phyloP scores from a whole-genome alignment of 30 jellyfish, hydroid and myxozoan species.

The Pelagia noctiluca region DNA sequence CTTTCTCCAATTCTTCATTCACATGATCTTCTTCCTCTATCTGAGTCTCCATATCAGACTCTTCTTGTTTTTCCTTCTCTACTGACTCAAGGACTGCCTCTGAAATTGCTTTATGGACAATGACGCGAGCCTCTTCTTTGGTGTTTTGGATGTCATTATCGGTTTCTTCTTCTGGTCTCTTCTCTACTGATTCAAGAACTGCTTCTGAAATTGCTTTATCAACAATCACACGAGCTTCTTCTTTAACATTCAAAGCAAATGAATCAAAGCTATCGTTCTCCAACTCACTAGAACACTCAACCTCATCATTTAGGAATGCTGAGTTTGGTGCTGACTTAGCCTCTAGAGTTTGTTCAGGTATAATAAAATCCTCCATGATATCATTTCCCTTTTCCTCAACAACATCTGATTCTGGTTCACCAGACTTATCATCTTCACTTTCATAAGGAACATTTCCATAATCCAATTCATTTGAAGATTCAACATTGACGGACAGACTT shows the following conservation, averaged over 20 bases:
- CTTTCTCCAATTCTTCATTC: background rate
- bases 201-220: slow-evolving; percentile 29
- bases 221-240: slow-evolving; percentile 9
- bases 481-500: no score
- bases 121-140: background rate
- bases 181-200: background rate
- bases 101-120: slow-evolving; percentile 15
- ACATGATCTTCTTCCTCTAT: no score
- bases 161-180: no score
- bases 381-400: background rate
- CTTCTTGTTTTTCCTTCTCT: no score
- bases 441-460: background rate
- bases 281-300: background rate
- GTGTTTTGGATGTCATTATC: no score
- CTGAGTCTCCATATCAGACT: no score
- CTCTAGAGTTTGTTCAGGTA: slow-evolving; percentile 6
- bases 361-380: slow-evolving; percentile 27
- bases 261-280: slow-evolving; percentile 68
- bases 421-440: background rate
- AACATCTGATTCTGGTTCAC: background rate
- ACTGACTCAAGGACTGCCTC: slow-evolving; percentile 8
- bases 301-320: slow-evolving; percentile 17
- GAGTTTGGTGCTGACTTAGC: slow-evolving; percentile 47
- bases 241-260: slow-evolving; percentile 47
- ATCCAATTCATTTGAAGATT: no score